These are phyloP conservation scores for Columbina picui DNA, from an alignment of 2,113 vertebrate genomes.

Conservation along the genomic window DNA sequence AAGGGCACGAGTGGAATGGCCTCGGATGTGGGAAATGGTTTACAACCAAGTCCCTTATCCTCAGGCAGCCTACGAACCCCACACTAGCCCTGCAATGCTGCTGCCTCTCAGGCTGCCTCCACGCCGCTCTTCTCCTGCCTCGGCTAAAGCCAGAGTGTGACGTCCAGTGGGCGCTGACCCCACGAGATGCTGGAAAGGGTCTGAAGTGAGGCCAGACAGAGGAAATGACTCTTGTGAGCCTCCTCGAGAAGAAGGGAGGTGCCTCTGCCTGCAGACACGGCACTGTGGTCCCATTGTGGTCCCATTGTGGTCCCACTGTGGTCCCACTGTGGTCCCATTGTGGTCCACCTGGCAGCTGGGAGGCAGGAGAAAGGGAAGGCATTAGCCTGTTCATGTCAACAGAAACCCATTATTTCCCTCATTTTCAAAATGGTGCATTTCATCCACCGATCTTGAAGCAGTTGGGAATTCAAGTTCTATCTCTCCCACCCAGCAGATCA, in stretches of 20 bases:
- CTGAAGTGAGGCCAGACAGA: neutral
- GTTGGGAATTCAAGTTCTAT: neutral
- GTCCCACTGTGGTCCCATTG: fast-evolving
- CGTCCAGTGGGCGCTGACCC: fast-evolving
- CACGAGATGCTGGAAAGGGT: neutral
- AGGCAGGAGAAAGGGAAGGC: neutral
- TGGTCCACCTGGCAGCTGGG: fast-evolving
- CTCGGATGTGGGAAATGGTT: slow-evolving; percentile 5
- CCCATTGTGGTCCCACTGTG: fast-evolving
- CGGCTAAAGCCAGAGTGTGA: neutral
- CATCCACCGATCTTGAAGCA: neutral
- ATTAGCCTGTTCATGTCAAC: neutral
- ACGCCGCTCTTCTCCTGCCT: neutral
- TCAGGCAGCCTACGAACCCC: neutral
- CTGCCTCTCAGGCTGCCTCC: fast-evolving
- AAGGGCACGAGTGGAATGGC: neutral
- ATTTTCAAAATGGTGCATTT: neutral
- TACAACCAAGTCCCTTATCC: neutral
- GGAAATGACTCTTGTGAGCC: neutral
- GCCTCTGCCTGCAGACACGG: neutral
- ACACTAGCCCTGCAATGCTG: neutral
- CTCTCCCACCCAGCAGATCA: neutral
- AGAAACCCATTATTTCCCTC: neutral
- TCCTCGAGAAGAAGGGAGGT: neutral
- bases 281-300: fast-evolving